phyloP scores from a whole-genome alignment of 2,888 invertebrate genomes.

The Leptothorax acervorum region DNA sequence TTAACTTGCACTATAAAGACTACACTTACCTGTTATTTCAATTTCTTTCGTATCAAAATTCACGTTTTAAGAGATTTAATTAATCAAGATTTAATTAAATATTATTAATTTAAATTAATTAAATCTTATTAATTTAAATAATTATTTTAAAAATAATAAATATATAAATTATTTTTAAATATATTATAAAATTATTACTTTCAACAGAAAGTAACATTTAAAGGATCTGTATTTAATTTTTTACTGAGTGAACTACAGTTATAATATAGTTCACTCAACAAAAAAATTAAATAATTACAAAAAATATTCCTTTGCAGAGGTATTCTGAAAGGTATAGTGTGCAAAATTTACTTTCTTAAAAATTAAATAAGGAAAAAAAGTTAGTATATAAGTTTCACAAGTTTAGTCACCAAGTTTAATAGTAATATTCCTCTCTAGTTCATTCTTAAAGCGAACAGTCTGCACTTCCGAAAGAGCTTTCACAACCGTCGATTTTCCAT shows the following conservation, averaged over 20 bases:
- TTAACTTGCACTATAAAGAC: background rate
- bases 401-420: conserved; percentile 96
- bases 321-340: background rate
- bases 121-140: background rate
- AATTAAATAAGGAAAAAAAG: background rate
- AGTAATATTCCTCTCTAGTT: conserved; percentile 99
- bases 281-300: background rate
- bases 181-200: background rate
- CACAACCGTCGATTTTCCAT: conserved; percentile 99
- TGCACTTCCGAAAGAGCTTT: conserved; percentile 99
- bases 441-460: conserved; percentile 99
- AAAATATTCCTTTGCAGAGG: background rate
- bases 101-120: background rate
- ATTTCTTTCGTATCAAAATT: conserved; percentile 2
- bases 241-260: too few relatives aligned
- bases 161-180: too few relatives aligned
- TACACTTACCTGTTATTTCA: conserved; percentile 27
- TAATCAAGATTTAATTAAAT: background rate
- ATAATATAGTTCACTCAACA: background rate
- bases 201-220: background rate
- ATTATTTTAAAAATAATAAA: background rate
- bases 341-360: background rate
- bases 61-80: background rate
- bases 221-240: background rate
- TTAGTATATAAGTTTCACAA: conserved; percentile 6